A percentile compares a stretch with the other conserved stretches of the same genome.
These are phyloP conservation scores for Albula goreensis DNA, from an alignment of 2,113 vertebrate species.

Conservation along the genomic window DNA sequence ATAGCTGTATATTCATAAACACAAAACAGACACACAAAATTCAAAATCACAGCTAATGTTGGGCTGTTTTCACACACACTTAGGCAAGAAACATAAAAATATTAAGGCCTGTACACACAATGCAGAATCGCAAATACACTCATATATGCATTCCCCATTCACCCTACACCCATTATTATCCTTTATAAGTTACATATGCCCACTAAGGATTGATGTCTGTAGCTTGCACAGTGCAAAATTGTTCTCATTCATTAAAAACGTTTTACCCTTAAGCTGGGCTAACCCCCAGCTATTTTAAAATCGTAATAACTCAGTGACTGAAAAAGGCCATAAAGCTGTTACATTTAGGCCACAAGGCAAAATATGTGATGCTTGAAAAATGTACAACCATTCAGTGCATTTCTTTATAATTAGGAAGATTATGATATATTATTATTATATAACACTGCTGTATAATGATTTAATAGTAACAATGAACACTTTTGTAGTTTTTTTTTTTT, in stretches of 20 bases:
- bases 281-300: neutral
- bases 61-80: no score
- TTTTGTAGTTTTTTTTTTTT: no score
- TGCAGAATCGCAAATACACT: neutral
- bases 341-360: neutral
- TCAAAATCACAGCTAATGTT: no score
- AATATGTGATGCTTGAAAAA: neutral
- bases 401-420: neutral
- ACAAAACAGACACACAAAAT: no score
- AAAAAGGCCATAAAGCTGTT: neutral
- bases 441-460: no score
- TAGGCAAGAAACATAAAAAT: neutral
- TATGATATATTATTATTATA: no score
- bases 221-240: neutral
- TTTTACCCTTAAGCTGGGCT: neutral
- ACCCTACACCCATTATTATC: neutral
- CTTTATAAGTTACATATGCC: neutral
- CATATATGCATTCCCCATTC: neutral
- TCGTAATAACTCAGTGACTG: neutral
- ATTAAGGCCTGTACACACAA: neutral
- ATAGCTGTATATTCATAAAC: no score
- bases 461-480: no score
- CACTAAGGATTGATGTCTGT: neutral
- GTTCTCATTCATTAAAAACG: neutral
- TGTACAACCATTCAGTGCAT: neutral